Evolutionary conservation across 2,113 vertebrate species (phyloP).

Genomic region (Sisor rabdophorus): DNA sequence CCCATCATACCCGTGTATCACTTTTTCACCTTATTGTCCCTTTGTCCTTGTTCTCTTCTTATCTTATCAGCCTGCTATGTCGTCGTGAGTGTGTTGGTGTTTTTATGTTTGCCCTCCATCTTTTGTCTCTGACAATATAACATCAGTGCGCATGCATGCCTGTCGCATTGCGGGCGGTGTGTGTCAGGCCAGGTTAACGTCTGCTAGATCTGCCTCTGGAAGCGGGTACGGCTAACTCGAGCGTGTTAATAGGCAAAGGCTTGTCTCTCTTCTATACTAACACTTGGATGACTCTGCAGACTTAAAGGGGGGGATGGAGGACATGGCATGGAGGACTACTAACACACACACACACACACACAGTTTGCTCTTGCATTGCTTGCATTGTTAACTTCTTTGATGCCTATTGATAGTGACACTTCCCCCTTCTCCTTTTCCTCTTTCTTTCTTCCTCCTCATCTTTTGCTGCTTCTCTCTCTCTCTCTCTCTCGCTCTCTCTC

Average conservation of each 20-base stretch:
- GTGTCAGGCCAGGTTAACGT: slow-evolving; percentile 85
- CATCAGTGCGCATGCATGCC: slow-evolving; percentile 54
- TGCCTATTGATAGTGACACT: slow-evolving; percentile 85
- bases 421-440: slow-evolving; percentile 60
- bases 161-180: slow-evolving; percentile 67
- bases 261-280: slow-evolving; percentile 93
- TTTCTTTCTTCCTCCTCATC: slow-evolving; percentile 41
- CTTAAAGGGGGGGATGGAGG: slow-evolving; percentile 69
- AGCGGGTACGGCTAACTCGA: slow-evolving; percentile 83
- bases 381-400: slow-evolving; percentile 88
- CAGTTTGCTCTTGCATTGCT: slow-evolving; percentile 72
- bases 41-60: not conserved
- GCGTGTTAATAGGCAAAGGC: slow-evolving; percentile 91
- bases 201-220: slow-evolving; percentile 69
- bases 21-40: not conserved
- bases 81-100: slow-evolving; percentile 23
- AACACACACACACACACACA: slow-evolving; percentile 59
- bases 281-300: slow-evolving; percentile 89
- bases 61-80: slow-evolving; percentile 15
- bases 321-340: slow-evolving; percentile 67
- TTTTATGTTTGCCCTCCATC: slow-evolving; percentile 49
- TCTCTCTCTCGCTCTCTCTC: slow-evolving; percentile 47
- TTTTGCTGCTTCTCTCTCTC: slow-evolving; percentile 59
- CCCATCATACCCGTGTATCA: not conserved
- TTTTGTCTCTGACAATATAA: slow-evolving; percentile 71